phyloP scores from a whole-genome alignment of 2,113 vertebrate genomes.

The Passer montanus region DNA sequence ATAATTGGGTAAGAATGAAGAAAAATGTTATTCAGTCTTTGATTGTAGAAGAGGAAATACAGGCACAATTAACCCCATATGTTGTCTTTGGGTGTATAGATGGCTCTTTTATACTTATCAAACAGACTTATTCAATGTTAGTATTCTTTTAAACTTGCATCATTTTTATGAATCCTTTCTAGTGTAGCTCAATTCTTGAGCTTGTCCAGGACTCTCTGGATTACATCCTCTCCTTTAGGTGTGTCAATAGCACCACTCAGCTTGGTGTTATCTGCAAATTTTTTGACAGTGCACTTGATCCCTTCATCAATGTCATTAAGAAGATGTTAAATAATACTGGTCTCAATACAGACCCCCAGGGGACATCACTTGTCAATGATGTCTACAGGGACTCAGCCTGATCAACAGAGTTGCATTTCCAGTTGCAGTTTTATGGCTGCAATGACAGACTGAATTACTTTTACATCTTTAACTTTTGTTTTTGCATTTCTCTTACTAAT shows the following conservation, averaged over 20 bases:
- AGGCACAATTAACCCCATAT: accelerated
- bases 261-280: not conserved
- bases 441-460: not conserved
- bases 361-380: not conserved
- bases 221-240: not conserved
- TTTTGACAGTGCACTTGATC: not conserved
- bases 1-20: not conserved
- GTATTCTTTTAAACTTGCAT: not conserved
- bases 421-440: not conserved
- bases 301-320: not conserved
- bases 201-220: not conserved
- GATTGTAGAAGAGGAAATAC: not conserved
- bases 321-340: not conserved
- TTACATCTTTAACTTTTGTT: not conserved
- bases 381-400: not conserved
- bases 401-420: not conserved
- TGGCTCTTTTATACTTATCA: not conserved
- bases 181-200: not conserved
- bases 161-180: not conserved
- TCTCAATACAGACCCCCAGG: not conserved
- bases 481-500: not conserved
- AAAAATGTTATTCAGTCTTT: not conserved
- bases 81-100: not conserved
- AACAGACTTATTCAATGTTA: not conserved
- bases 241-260: not conserved